These are phyloP conservation scores for Hirudinaria manillensis DNA, from an alignment of 2,888 invertebrate genomes.

Conservation along the genomic window DNA sequence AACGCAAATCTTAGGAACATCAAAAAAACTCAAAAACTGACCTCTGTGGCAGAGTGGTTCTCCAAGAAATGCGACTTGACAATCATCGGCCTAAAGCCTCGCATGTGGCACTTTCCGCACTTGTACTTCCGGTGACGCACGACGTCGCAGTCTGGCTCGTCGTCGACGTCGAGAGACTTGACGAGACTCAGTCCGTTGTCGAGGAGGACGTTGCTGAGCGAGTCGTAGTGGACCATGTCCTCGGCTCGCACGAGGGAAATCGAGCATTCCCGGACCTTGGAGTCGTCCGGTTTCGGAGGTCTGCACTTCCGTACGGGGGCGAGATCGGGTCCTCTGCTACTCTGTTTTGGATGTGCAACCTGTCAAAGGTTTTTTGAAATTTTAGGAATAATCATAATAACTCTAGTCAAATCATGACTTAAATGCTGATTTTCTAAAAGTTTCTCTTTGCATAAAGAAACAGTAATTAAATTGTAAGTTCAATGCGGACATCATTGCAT, in stretches of 20 bases:
- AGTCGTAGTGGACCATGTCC: constrained; percentile 27
- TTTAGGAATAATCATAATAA: neutral
- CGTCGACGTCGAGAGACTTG: constrained; percentile 29
- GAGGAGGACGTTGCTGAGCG: constrained; percentile 26
- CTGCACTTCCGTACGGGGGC: neutral
- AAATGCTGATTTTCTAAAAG: no score
- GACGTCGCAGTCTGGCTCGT: constrained; percentile 27
- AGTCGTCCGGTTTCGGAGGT: neutral
- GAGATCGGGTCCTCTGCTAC: neutral
- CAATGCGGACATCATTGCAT: no score
- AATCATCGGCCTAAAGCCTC: constrained; percentile 23
- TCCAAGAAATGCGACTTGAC: constrained; percentile 23
- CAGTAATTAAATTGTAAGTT: no score
- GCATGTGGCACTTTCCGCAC: constrained; percentile 16
- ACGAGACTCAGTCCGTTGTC: constrained; percentile 31
- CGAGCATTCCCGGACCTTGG: neutral
- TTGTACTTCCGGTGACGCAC: constrained; percentile 16
- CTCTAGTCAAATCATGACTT: neutral
- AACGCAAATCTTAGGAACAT: no score
- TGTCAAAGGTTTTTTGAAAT: constrained; percentile 1
- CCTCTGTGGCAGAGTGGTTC: neutral
- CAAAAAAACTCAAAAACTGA: neutral
- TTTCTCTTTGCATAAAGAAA: no score
- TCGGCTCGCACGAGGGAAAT: constrained; percentile 29
- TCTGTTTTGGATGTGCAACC: constrained; percentile 16